Evolutionary conservation across 2,113 vertebrate species (phyloP), one percentile per base, ranked within the genome.

Genomic region (Baryphthengus martii): DNA sequence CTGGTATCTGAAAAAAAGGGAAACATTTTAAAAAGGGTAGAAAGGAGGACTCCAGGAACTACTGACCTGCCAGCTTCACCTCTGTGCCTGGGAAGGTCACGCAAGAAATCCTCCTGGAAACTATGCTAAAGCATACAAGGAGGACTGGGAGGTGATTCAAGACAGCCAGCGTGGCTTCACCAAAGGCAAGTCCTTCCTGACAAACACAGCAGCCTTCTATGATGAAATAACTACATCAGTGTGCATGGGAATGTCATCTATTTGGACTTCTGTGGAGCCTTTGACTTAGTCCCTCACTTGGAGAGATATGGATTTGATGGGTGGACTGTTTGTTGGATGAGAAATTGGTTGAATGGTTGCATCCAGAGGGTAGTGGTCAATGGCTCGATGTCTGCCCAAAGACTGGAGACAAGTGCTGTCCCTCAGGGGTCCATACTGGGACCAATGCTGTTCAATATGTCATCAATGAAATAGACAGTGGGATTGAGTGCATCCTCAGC

Each of bases 401-500:
- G 18, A n/a, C 25, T 23, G 47, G 26, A 49, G 25, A 47, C 8
- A 40, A 42, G 5, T 29, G 7, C 9, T 65, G 31, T n/a, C 26
- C 31, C 16, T 23, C 13, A 18, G 25, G 16, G 3, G 16, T 10
- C 28, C 3, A 0, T 35, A 35, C 3, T 35, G 44, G 39, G 26
- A 59, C 23, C 17, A 55, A 6, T 10, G 2, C 62, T 42, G 31
- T 35, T 85, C 40, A 42, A 16, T 53, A 37, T 37, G 18, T 59
- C 13, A 59, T 18, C 73, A 76, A 16, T 76, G 16, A 59, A n/a
- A 58, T 2, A 68, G 35, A 61, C 1, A 0, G 74, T 17, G 10
- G 8, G 16, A 49, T 55, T 7, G 1, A 79, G 29, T 39, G 8
- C 20, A 74, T 16, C 24, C 20, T 56, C 9, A 2, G 0, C 37